Evolutionary conservation across 2,888 invertebrate genomes (phyloP).

Genomic region (Xanthia togata): DNA sequence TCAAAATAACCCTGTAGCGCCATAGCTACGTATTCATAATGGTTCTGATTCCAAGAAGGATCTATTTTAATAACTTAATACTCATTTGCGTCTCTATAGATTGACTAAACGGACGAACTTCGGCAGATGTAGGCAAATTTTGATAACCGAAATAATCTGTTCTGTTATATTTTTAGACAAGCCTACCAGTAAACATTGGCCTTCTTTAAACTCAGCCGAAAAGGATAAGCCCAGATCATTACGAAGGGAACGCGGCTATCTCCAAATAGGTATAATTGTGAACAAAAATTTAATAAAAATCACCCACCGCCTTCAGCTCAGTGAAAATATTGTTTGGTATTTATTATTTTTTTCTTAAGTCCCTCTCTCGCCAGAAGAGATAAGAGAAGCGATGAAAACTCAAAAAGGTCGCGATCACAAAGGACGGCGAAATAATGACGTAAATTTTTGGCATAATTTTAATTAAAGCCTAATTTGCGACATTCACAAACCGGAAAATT

Average conservation of each 20-base stretch:
- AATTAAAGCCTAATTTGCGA: constrained; percentile 87
- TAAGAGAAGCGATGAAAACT: constrained; percentile 75
- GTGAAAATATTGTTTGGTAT: constrained; percentile 75
- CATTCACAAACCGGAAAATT: constrained; percentile 81
- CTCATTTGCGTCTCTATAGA: neutral
- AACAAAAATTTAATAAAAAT: constrained; percentile 64
- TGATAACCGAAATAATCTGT: constrained; percentile 41
- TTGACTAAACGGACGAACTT: neutral
- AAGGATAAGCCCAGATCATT: constrained; percentile 49
- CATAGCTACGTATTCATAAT: neutral
- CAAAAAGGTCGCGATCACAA: constrained; percentile 83
- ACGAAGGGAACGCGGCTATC: constrained; percentile 39
- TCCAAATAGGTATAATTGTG: constrained; percentile 49
- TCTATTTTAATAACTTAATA: constrained; percentile 1
- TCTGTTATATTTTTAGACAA: constrained; percentile 35
- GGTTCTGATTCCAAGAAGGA: neutral
- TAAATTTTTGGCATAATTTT: constrained; percentile 85
- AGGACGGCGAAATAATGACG: constrained; percentile 81
- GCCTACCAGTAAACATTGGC: constrained; percentile 27
- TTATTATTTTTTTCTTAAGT: constrained; percentile 75
- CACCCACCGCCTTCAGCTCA: constrained; percentile 42
- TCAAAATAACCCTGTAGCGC: too few relatives aligned
- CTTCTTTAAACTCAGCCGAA: constrained; percentile 32
- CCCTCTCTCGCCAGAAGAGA: constrained; percentile 75
- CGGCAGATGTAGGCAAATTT: constrained; percentile 5